Evolutionary conservation across 2,888 invertebrate genomes (phyloP).

Genomic region (Cephus rjabovi): DNA sequence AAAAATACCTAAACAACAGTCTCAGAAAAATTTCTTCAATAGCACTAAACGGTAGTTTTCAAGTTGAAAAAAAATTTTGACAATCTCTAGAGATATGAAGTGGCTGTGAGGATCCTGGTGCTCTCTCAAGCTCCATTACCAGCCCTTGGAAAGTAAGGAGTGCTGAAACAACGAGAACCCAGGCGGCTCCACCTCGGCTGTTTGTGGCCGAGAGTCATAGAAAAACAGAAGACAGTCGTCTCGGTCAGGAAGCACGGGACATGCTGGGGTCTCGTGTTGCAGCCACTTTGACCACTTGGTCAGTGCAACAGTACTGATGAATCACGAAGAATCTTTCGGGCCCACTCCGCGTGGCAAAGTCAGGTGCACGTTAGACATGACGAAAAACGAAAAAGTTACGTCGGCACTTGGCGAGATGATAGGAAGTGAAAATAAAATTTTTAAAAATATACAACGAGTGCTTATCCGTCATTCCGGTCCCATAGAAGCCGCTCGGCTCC

Average conservation of each 20-base stretch:
- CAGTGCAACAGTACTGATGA: background rate
- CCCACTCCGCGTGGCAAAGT: background rate
- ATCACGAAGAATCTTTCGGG: background rate
- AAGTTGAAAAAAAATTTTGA: background rate
- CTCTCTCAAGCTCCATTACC: background rate
- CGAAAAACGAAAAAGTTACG: background rate
- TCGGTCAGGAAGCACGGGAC: background rate
- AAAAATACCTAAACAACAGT: background rate
- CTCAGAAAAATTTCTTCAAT: background rate
- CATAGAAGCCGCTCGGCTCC: background rate
- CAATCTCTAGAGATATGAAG: background rate
- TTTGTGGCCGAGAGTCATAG: background rate
- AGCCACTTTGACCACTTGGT: background rate
- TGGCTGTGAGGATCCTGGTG: background rate
- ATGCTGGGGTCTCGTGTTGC: background rate
- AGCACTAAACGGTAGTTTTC: background rate
- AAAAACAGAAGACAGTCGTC: background rate
- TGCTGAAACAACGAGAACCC: background rate
- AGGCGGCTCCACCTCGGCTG: background rate
- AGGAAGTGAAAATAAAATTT: background rate
- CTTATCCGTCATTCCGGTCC: background rate
- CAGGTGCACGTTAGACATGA: background rate
- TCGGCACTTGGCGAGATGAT: background rate
- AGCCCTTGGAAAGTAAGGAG: background rate
- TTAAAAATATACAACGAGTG: background rate